A percentile compares a stretch with the other conserved stretches of the same genome.
phyloP scores from a whole-genome alignment of 2,113 vertebrate species.

The Polypterus senegalus region DNA sequence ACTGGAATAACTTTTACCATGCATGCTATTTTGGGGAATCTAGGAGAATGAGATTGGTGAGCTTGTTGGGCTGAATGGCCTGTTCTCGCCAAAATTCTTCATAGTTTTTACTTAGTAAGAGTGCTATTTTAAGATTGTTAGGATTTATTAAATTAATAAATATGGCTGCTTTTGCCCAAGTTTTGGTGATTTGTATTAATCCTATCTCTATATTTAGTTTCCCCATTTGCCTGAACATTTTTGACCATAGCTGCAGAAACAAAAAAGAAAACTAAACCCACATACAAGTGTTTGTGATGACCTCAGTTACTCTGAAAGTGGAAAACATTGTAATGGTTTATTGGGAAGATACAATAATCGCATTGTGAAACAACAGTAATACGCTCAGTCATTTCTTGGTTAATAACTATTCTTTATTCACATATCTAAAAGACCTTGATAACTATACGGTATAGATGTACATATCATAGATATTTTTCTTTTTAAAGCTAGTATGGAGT shows the following conservation, averaged over 20 bases:
- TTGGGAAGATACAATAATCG: slow-evolving; percentile 45
- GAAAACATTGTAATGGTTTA: slow-evolving; percentile 57
- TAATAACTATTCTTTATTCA: slow-evolving; percentile 7
- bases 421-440: not conserved
- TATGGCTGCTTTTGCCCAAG: no score
- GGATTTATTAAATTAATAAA: no score
- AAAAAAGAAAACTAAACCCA: slow-evolving; percentile 25
- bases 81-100: no score
- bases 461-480: not conserved
- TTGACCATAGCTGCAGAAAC: slow-evolving; percentile 3
- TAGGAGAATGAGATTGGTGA: no score
- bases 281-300: slow-evolving; percentile 73
- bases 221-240: not conserved
- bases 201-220: no score
- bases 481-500: slow-evolving; percentile 2
- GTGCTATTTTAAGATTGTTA: no score
- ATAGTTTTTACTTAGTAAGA: no score
- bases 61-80: no score
- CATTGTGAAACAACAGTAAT: slow-evolving; percentile 29
- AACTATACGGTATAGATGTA: slow-evolving; percentile 1
- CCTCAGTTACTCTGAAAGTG: slow-evolving; percentile 60
- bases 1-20: no score
- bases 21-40: no score
- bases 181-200: no score
- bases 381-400: not conserved